These are phyloP conservation scores for Ptychodera flava DNA, from an alignment of 35 echinoderm and acorn worm genomes.

Conservation along the genomic window DNA sequence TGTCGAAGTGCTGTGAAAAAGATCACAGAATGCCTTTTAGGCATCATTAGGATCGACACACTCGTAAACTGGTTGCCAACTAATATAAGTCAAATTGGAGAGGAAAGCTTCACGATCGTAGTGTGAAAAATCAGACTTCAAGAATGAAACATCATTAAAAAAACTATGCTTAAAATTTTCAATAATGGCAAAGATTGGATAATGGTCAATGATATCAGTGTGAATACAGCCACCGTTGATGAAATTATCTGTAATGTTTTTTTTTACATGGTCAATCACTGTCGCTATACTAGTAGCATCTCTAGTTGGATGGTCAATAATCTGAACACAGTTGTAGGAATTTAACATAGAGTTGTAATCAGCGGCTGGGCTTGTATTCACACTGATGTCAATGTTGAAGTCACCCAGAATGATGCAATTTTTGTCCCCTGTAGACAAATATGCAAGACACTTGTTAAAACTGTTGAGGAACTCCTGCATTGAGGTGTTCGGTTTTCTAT, in stretches of 20 bases:
- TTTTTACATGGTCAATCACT: constrained; percentile 17
- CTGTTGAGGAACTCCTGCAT: neutral
- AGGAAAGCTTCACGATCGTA: neutral
- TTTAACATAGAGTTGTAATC: neutral
- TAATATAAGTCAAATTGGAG: neutral
- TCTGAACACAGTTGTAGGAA: neutral
- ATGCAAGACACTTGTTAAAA: neutral
- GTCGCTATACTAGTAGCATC: constrained; percentile 4
- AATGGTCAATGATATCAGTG: constrained; percentile 22
- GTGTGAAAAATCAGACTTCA: neutral
- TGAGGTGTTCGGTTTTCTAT: no score
- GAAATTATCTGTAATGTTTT: constrained; percentile 4
- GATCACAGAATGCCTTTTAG: neutral
- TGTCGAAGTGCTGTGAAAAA: neutral
- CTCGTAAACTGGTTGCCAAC: neutral
- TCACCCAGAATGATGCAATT: neutral
- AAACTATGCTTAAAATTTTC: neutral
- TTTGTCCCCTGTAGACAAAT: neutral
- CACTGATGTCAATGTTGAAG: neutral
- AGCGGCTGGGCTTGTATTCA: neutral
- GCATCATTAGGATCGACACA: neutral
- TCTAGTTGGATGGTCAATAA: constrained; percentile 6
- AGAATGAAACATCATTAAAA: neutral
- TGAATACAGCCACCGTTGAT: neutral
- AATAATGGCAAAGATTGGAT: constrained; percentile 7